Evolutionary conservation across 2,113 vertebrate species (phyloP).

Genomic region (Ictidomys tridecemlineatus): DNA sequence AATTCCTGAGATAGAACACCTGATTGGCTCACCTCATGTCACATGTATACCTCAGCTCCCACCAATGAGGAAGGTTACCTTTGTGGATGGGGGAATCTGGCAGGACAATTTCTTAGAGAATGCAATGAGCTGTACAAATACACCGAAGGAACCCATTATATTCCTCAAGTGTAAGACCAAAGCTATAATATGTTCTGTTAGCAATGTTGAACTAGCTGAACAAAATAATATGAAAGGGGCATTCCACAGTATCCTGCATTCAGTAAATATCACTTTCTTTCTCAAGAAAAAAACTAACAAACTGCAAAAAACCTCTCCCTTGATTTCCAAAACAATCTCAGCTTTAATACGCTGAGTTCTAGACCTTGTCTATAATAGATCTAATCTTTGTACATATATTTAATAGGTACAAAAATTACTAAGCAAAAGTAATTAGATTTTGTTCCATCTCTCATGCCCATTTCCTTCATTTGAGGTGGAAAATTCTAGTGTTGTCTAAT

Average conservation of each 20-base stretch:
- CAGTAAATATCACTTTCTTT: not conserved
- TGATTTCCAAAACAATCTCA: slow-evolving; percentile 33
- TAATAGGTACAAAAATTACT: not conserved
- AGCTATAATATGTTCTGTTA: not conserved
- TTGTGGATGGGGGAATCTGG: not conserved
- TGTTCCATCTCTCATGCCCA: not conserved
- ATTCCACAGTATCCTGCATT: not conserved
- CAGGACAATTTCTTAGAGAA: not conserved
- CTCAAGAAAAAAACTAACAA: not conserved
- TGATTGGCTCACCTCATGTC: not conserved
- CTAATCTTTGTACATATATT: not conserved
- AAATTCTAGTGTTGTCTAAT: not conserved
- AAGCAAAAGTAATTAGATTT: not conserved
- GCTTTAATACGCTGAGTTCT: not conserved
- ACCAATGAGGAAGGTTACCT: not conserved
- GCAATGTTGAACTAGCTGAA: not conserved
- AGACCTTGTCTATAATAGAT: not conserved
- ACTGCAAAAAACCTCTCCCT: not conserved
- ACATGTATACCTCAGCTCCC: not conserved
- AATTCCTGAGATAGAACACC: not conserved
- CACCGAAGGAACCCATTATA: fast-evolving
- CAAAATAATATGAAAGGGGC: not conserved
- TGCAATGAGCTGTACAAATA: not conserved
- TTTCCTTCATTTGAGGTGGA: not conserved
- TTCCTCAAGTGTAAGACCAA: not conserved